phyloP scores from a whole-genome alignment of 2,113 vertebrate species.

The Taurulus bubalis region DNA sequence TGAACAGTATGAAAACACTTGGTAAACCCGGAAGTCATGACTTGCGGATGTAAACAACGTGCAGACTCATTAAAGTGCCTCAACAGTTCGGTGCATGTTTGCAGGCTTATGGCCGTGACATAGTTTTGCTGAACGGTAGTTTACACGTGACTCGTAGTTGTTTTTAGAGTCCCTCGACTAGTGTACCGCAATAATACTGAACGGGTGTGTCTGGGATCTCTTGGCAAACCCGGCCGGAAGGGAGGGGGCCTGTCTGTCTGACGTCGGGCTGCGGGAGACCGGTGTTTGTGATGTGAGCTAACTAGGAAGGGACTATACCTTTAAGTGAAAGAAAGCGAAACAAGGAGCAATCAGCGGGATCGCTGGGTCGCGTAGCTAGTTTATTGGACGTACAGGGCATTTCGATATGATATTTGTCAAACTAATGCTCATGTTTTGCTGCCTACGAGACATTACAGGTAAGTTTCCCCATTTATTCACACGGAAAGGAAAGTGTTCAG shows the following conservation, averaged over 20 bases:
- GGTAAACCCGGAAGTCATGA: slow-evolving; percentile 36
- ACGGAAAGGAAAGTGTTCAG: slow-evolving; percentile 41
- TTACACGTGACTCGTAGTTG: background rate
- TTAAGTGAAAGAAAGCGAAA: slow-evolving; percentile 73
- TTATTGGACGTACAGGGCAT: slow-evolving; percentile 47
- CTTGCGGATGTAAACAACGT: slow-evolving; percentile 24
- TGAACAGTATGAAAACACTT: background rate
- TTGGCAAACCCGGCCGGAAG: slow-evolving; percentile 42
- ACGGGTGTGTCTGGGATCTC: slow-evolving; percentile 44
- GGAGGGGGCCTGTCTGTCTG: slow-evolving; percentile 64
- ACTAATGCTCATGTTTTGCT: slow-evolving; percentile 71
- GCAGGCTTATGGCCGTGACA: background rate
- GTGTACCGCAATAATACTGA: background rate
- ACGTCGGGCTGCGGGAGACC: slow-evolving; percentile 50
- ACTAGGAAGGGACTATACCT: slow-evolving; percentile 70
- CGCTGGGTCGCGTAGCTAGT: slow-evolving; percentile 32
- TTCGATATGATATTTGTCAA: slow-evolving; percentile 76
- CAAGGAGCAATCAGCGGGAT: slow-evolving; percentile 42
- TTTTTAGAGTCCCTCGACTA: background rate
- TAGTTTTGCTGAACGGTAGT: background rate
- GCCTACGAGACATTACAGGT: slow-evolving; percentile 72
- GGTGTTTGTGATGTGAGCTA: slow-evolving; percentile 61
- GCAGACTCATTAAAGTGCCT: background rate
- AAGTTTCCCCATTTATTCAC: slow-evolving; percentile 48
- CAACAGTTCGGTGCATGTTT: background rate